Evolutionary conservation across 2,113 vertebrate genomes (phyloP), one percentile per base, ranked within the genome.

Genomic region (Paracanthobrama guichenoti): DNA sequence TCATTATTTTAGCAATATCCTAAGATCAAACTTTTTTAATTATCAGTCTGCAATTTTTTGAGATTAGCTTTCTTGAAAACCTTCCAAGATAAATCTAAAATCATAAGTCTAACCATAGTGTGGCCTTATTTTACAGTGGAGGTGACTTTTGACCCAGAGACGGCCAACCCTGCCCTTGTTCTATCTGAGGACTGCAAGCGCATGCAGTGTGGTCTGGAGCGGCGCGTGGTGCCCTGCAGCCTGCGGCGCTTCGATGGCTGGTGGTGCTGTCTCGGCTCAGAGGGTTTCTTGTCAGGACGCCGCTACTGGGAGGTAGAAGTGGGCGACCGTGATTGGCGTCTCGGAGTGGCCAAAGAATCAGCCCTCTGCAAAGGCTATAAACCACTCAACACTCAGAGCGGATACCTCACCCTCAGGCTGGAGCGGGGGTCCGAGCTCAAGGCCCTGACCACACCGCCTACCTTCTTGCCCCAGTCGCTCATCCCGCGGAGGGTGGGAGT

Each of bases 281-380:
- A 92, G 35, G 85, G 90, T 31, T 95, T 93, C 88, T 1, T 82
- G 53, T 90, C 90, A 0, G 96, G 96, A 0, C 92, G 93, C 9
- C 92, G 93, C 84, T 96, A 93, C 92, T 96, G 96, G 96, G 96
- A 96, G 86, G 95, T 96, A 83, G 94, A 96, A 86, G 94, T 94
- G 0, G 93, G 97, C 0, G 86, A 95, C 8, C 94, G 96, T 0
- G 97, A 97, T 79, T 98, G 97, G 97, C 94, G 96, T 22, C 93
- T 99, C 0, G 97, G 97, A 0, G 94, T 97, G 88, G 96, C 95
- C 84, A 92, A 83, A 0, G 96, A 95, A 13, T 97, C 96, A 0
- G 87, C 97, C 0, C 85, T 93, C 10, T 92, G 96, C 86, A 96
- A 94, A 84, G 94, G 93, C 64, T 94, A 92, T 89, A 87, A 87